Evolutionary conservation across 2,797 vertebrate genomes (phyloP).

Genomic region (Tapirus indicus): DNA sequence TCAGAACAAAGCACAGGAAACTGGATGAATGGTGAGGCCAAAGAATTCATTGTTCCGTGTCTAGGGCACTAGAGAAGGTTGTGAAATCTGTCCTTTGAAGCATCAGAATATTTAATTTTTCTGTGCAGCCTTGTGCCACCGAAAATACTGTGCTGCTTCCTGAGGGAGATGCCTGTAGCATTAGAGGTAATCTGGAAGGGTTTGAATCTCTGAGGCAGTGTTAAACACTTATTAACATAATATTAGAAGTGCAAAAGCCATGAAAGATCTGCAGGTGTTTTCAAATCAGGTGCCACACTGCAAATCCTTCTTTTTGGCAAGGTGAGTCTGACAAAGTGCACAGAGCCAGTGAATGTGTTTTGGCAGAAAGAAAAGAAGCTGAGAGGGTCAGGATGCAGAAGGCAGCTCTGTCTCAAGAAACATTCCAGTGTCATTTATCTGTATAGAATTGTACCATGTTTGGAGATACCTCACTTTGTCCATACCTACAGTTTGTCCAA

Average conservation of each 20-base stretch:
- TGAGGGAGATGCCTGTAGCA: neutral
- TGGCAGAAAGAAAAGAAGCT: slow-evolving; percentile 3
- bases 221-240: slow-evolving; percentile 63
- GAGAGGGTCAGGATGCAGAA: neutral
- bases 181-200: slow-evolving; percentile 61
- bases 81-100: neutral
- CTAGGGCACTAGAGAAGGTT: neutral
- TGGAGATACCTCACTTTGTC: neutral
- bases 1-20: neutral
- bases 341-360: neutral
- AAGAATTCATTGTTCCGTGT: slow-evolving; percentile 23
- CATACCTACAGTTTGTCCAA: neutral
- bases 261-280: slow-evolving; percentile 54
- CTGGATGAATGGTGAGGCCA: neutral
- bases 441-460: neutral
- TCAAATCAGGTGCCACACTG: neutral
- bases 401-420: neutral
- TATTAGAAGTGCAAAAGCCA: slow-evolving; percentile 27
- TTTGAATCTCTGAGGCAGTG: slow-evolving; percentile 50
- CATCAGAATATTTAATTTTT: neutral
- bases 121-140: neutral
- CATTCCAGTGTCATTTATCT: slow-evolving; percentile 3
- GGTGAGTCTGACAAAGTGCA: neutral
- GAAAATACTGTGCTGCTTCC: neutral
- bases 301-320: slow-evolving; percentile 8